Base-by-base conservation (phyloP, 2,113 vertebrate species). In the Amblyopsis rosae region DNA sequence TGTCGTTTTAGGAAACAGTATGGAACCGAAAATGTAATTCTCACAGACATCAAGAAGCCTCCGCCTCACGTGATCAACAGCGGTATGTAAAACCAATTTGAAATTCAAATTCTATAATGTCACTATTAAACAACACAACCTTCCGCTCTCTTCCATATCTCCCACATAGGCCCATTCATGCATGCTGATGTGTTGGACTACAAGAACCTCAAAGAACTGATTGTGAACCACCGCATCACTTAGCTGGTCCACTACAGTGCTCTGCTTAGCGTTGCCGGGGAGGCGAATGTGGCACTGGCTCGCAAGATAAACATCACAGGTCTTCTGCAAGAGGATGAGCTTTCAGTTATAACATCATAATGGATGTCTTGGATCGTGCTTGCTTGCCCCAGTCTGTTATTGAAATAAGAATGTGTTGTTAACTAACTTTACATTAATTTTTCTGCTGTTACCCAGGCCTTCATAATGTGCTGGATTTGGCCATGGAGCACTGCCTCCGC, bases 291-390 rank as follows among this genome's bases (percentile, higher is more conserved):
- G 65, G 86, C 90, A 45, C 86, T 93, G 51, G 91, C 92, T 7
- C 88, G 92, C 70, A 91, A 91, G 72, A 92, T 93, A 79, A 93
- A 93, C 84, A 92, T 93, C 78, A 92, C 91, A 88, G 92, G 92
- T 93, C 46, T 33, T 76, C n/a, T 70, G 59, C 5, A 53, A 48
- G 8, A 33, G 8, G 50, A 17, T 33, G n/a, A 57, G 51, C 55
- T 56, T 1, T 13, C 35, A 35, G 33, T 61, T 47, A 17, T 8
- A 47, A 53, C 11, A 58, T 7, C 48, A 35, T 62, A 45, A 13
- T 16, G 64, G 32, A 7, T 69, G 33, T 48, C 45, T 47, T 53
- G 51, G 45, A 26, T 41, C 63, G n/a, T 57, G 13, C 54, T 65
- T 12, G 35, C 35, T 41, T 41, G 35, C 35, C 35, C 7, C 35